Evolutionary conservation across 37 sponge, comb jelly and placozoan genomes (phyloP), one percentile per base, ranked within the genome.

Genomic region (Corticium candelabrum): DNA sequence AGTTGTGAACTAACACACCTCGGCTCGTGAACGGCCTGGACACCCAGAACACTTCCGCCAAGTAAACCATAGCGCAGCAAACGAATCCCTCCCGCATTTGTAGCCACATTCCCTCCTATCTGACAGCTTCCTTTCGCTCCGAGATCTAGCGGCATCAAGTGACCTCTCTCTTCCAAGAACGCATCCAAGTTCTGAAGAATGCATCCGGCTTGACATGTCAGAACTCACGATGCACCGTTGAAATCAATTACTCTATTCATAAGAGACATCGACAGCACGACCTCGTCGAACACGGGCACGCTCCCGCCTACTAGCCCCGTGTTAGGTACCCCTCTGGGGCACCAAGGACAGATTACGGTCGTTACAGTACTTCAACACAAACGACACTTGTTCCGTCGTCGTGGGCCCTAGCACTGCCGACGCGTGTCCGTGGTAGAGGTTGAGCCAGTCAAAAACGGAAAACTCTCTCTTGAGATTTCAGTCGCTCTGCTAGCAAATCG

Each of bases 221-320:
- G 83, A 0, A 86, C 72, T 34, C 96, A 91, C 87, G 74, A 29
- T 57, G 76, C 39, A 27, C 81, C 74, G 69, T 97, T 89, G 31
- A 97, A 2, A 5, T 69, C 76, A 29, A 89, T 80, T 41, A 97
- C 79, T 39, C 83, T 78, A 78, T 94, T 94, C 94, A 97, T 91
- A 41, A 82, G 78, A n/a, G 89, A 86, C 5, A 84, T 67, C 3
- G 99, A 94, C 39, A 97, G 67, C 27, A 97, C 79, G 31, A 97
- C 74, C 38, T 97, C 99, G 76, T 94, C 92, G 81, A 89, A 94
- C 21, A 94, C 92, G 30, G 94, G 92, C 31, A 81, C 70, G 79
- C 94, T 89, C 3, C 98, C 98, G n/a, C 98, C 96, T 0, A 97
- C 99, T 21, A 97, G 85, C 35, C 99, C 99, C 67, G 99, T 97